Evolutionary conservation across 1,140 invertebrate genomes (phyloP), one percentile per base, ranked within the genome.

Genomic region (Matsumurasca onukii): DNA sequence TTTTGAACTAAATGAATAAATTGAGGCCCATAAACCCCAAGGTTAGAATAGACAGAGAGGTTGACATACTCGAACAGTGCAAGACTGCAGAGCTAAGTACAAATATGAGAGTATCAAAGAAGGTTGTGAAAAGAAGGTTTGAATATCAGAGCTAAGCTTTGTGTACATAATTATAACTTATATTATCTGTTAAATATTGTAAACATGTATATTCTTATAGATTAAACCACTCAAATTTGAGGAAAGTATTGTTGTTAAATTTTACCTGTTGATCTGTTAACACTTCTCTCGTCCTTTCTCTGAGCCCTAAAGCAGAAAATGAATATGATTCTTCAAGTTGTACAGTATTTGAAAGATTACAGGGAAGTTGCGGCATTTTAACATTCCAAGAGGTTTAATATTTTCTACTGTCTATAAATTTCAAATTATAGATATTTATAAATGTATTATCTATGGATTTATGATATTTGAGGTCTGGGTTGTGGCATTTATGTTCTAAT

Each of bases 151-250:
- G 15, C 22, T 59, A 9, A 12, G 55, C 55, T 29, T 59, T 12
- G 12, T 52, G 55, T 59, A 59, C n/a, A 59, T 59, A 59, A 17
- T 59, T 20, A 51, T 20, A 22, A 52, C 9, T 59, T 27, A 27
- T 27, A 27, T 5, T 27, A 25, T 59, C 30, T 59, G 55, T 59
- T 59, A 59, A 59, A 59, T 13, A 9, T 9, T 59, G 55, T 59
- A 59, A 59, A 59, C 55, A 27, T 59, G 55, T 59, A 59, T 59
- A 59, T 59, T 59, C 55, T 59, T 59, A 29, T 59, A 59, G 55
- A 59, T 59, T 59, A 59, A 27, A 59, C 25, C 30, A 59, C 55
- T 59, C 24, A 13, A 3, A 22, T 27, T 27, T 27, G 55, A 59
- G 9, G 12, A 52, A 5, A 12, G 12, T 52, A 22, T 52, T 39